Evolutionary conservation across 1,140 invertebrate genomes (phyloP).

Genomic region (Monomorium pharaonis): DNA sequence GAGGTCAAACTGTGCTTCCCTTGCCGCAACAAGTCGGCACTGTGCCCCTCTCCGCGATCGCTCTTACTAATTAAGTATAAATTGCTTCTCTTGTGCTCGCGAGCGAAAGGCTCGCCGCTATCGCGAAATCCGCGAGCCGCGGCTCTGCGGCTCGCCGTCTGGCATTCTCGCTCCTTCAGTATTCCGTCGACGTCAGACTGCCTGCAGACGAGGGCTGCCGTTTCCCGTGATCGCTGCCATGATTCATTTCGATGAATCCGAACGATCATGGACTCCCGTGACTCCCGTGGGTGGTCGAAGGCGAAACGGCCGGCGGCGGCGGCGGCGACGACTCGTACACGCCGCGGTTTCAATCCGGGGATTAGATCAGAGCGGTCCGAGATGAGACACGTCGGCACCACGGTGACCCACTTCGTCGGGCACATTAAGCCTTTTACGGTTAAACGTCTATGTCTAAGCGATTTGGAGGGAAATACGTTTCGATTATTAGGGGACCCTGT

Average conservation of each 20-base stretch:
- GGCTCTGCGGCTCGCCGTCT: neutral
- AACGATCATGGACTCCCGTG: constrained; percentile 4
- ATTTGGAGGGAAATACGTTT: neutral
- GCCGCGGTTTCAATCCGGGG: constrained; percentile 58
- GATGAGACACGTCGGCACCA: neutral
- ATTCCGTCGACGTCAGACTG: neutral
- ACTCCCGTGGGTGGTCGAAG: constrained; percentile 63
- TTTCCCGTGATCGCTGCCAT: constrained; percentile 6
- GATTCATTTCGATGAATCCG: constrained; percentile 59
- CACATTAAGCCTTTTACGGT: constrained; percentile 33
- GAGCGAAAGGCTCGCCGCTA: constrained; percentile 28
- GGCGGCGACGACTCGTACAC: neutral
- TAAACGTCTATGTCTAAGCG: neutral
- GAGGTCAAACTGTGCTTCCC: neutral
- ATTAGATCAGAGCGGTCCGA: constrained; percentile 40
- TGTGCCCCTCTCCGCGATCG: constrained; percentile 62
- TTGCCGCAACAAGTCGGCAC: constrained; percentile 59
- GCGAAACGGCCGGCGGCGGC: constrained; percentile 12
- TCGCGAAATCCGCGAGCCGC: constrained; percentile 39
- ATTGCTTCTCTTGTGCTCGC: constrained; percentile 68
- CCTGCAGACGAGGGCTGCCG: constrained; percentile 12
- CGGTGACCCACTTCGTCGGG: neutral
- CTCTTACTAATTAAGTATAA: constrained; percentile 76
- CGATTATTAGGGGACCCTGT: neutral
- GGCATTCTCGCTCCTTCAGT: neutral